Evolutionary conservation across 1,140 invertebrate species (phyloP).

Genomic region (Drosophila pectinifera): DNA sequence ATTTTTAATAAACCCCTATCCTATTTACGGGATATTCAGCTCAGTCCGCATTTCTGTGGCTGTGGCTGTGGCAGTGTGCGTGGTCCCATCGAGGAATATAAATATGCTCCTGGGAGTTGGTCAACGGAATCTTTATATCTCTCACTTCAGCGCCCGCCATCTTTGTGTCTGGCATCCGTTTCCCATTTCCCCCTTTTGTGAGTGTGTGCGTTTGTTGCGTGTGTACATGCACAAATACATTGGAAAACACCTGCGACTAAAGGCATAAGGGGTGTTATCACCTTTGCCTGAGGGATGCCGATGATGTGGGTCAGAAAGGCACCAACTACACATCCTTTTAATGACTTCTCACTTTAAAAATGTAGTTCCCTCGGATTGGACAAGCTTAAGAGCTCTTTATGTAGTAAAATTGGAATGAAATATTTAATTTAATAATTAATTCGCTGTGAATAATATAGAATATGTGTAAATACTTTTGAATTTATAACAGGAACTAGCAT

Average conservation of each 20-base stretch:
- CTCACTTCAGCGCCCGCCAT: conserved; percentile 22
- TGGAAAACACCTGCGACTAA: conserved; percentile 31
- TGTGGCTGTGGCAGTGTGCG: conserved; percentile 24
- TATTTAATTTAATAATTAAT: no score
- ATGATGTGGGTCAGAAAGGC: conserved; percentile 8
- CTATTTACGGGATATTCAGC: conserved; percentile 3
- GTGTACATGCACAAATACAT: background rate
- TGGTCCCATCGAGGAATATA: conserved; percentile 57
- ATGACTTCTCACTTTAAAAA: conserved; percentile 14
- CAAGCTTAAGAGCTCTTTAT: no score
- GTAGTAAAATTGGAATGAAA: no score
- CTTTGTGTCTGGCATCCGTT: conserved; percentile 23
- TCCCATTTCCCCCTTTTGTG: conserved; percentile 11
- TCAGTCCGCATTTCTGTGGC: conserved; percentile 4
- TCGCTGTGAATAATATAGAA: no score
- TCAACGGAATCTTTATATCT: conserved; percentile 43
- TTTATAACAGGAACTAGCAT: no score
- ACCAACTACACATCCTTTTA: conserved; percentile 1
- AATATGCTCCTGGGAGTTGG: conserved; percentile 50
- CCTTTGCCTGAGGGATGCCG: conserved; percentile 4
- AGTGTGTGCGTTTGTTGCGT: background rate
- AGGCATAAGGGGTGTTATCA: conserved; percentile 27
- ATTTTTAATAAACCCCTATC: conserved; percentile 72
- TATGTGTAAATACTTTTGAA: no score
- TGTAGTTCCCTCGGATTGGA: background rate